phyloP scores from a whole-genome alignment of 2,888 invertebrate species.

The Acleris holmiana region DNA sequence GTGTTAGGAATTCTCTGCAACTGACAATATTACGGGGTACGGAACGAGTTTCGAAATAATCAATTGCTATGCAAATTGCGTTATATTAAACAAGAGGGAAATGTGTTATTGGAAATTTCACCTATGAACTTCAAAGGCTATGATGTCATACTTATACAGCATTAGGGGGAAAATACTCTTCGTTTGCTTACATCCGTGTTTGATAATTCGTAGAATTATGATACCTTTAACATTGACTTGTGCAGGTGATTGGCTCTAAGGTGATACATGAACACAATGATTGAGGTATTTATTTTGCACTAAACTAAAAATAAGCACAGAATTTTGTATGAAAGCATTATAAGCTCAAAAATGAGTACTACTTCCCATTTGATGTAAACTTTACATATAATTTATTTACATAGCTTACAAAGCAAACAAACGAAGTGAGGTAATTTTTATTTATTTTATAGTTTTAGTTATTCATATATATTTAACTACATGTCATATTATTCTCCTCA shows the following conservation, averaged over 20 bases:
- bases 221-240: too few relatives aligned
- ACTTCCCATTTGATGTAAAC: too few relatives aligned
- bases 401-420: neutral
- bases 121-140: constrained; percentile 32
- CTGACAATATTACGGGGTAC: constrained; percentile 34
- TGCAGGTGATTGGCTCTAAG: too few relatives aligned
- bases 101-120: constrained; percentile 23
- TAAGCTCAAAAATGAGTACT: too few relatives aligned
- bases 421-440: neutral
- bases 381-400: too few relatives aligned
- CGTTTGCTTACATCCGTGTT: constrained; percentile 6
- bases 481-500: neutral
- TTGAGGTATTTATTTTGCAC: too few relatives aligned
- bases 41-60: constrained; percentile 32
- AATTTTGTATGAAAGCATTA: too few relatives aligned
- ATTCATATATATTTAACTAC: neutral
- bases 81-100: constrained; percentile 33
- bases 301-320: too few relatives aligned
- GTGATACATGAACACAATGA: too few relatives aligned
- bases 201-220: too few relatives aligned
- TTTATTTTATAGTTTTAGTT: too few relatives aligned
- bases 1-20: constrained; percentile 39
- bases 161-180: constrained; percentile 10
- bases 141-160: neutral
- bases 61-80: constrained; percentile 36